These are phyloP conservation scores for Acrobasis suavella DNA, from an alignment of 2,888 invertebrate genomes.

Conservation along the genomic window DNA sequence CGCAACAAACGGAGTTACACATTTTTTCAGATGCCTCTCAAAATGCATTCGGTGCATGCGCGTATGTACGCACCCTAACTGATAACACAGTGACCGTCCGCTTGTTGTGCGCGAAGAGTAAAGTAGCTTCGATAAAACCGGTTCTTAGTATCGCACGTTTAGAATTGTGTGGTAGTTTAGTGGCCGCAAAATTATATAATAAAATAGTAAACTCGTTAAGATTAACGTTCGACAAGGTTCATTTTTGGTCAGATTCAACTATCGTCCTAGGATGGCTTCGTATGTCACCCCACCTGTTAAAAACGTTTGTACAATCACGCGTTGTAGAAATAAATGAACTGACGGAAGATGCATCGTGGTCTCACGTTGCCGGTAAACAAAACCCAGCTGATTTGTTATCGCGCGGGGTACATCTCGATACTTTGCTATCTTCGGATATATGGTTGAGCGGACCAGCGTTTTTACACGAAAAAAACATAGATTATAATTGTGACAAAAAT, in stretches of 20 bases:
- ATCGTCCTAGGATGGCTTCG: background rate
- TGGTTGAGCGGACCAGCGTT: background rate
- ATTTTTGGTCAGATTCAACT: conserved; percentile 2
- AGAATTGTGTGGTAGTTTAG: background rate
- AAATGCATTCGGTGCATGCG: background rate
- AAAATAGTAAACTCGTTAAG: background rate
- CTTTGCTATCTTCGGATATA: background rate
- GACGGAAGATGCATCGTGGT: conserved; percentile 18
- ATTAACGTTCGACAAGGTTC: background rate
- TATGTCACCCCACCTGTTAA: background rate
- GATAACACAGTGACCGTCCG: background rate
- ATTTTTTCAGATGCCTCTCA: background rate
- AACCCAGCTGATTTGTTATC: conserved; percentile 8
- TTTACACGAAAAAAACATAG: background rate
- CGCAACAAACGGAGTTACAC: background rate
- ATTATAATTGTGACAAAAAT: background rate
- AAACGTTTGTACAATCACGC: too few species aligned
- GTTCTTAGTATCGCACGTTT: background rate
- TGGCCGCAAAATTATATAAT: background rate
- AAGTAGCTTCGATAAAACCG: background rate
- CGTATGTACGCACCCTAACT: background rate
- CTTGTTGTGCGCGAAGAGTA: background rate
- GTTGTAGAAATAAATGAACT: too few species aligned
- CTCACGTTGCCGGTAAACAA: conserved; percentile 16
- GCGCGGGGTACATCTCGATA: conserved; percentile 1